Evolutionary conservation across 2,888 invertebrate genomes (phyloP), one percentile per base, ranked within the genome.

Genomic region (Amiota mariae): DNA sequence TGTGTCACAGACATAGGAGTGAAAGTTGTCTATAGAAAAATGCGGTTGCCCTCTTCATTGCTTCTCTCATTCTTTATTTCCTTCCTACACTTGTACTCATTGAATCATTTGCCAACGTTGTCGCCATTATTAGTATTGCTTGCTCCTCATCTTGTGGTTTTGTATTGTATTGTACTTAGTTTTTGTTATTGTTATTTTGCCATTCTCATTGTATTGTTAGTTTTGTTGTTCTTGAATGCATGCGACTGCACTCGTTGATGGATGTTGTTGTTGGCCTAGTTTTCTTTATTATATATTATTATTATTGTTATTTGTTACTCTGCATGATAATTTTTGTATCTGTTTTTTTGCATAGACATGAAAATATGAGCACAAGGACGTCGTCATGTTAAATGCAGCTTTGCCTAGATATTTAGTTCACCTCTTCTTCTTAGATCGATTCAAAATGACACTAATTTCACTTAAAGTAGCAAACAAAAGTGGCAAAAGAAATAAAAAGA

Each of bases 281-380:
- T 82, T 72, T 76, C 15, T 71, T 13, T 76, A 79, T 79, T 81
- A 79, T 24, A 3, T 24, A 24, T 78, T 85, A 84, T 81, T 81
- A 51, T 67, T 78, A 73, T 77, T 84, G 82, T 84, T 78, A 78
- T 67, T 78, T 71, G 51, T 46, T 61, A 71, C 67, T 47, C 36
- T 63, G 11, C 48, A 48, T 71, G 57, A 18, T n/a, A 12, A 11
- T 36, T 70, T 70, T 72, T 71, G 57, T 72, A 56, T 51, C 8
- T 63, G 24, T 36, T 36, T 63, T 63, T 63, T 63, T 56, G 15
- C n/a, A n/a, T 56, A n/a, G 15, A 54, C 72, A 36, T 36, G 36
- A 36, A 36, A 36, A 36, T 78, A 77, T 76, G 47, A 75, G 76
- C 76, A 78, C 85, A 83, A 84, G 85, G 82, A 85, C 85, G 77